These are phyloP conservation scores for Enoplolaimus lenunculus DNA, from an alignment of 2,888 invertebrate species.

Conservation along the genomic window DNA sequence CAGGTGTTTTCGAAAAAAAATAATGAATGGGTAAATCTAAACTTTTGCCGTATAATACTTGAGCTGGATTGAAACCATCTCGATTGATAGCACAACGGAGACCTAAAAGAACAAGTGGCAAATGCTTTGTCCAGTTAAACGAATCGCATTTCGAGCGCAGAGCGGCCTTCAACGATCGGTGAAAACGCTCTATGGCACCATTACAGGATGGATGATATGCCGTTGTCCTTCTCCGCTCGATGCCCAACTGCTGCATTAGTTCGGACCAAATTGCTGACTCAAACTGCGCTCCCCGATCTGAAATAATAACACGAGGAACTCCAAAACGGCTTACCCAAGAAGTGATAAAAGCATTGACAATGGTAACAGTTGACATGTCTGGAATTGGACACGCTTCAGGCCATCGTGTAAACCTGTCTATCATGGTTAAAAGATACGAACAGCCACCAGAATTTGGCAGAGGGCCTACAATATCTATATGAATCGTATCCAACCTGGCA, in stretches of 20 bases:
- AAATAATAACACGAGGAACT: constrained; percentile 2
- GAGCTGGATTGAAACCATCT: too few relatives aligned
- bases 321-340: too few relatives aligned
- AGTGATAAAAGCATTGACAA: neutral
- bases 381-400: neutral
- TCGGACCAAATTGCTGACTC: too few relatives aligned
- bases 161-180: constrained; percentile 7
- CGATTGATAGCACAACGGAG: neutral
- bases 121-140: neutral
- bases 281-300: too few relatives aligned
- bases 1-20: too few relatives aligned
- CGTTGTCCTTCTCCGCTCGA: too few relatives aligned
- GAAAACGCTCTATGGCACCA: constrained; percentile 12
- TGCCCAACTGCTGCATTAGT: too few relatives aligned
- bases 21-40: too few relatives aligned
- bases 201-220: too few relatives aligned
- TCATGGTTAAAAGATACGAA: constrained; percentile 3
- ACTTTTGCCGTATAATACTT: too few relatives aligned
- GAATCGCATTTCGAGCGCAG: constrained; percentile 10
- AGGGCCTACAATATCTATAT: constrained; percentile 15
- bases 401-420: constrained; percentile 15
- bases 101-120: too few relatives aligned
- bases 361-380: constrained; percentile 4
- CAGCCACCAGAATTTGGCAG: neutral
- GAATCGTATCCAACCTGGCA: neutral